Evolutionary conservation across 2,888 invertebrate species (phyloP).

Genomic region (Tenodera sinensis): DNA sequence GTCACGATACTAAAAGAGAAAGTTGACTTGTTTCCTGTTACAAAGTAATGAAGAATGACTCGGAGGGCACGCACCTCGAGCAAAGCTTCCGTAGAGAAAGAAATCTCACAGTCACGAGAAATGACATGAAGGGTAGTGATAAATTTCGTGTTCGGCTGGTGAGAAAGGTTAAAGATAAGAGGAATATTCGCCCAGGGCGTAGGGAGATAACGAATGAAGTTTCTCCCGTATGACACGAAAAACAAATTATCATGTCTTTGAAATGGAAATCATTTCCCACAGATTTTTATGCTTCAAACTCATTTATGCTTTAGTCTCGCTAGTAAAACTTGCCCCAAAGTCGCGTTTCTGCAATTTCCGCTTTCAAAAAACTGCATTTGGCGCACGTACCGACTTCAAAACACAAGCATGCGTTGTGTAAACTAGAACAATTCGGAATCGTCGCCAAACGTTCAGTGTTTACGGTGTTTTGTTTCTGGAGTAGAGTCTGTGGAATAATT

Average conservation of each 20-base stretch:
- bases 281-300: background rate
- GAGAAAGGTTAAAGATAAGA: background rate
- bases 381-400: no score
- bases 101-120: background rate
- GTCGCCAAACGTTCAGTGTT: no score
- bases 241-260: background rate
- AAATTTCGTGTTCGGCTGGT: background rate
- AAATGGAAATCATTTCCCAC: background rate
- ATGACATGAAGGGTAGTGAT: background rate
- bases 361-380: background rate
- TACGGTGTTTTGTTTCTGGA: no score
- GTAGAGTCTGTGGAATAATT: no score
- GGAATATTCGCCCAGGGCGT: background rate
- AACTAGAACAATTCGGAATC: no score
- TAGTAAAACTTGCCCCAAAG: background rate
- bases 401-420: no score
- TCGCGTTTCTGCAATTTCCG: background rate
- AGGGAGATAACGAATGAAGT: background rate
- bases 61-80: no score
- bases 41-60: no score
- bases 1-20: no score
- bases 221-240: background rate
- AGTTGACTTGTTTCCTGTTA: no score
- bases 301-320: background rate
- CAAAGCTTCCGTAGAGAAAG: background rate